Conservation (phyloP, 2,888 invertebrate species). For the Alloplasta piceator region DNA sequence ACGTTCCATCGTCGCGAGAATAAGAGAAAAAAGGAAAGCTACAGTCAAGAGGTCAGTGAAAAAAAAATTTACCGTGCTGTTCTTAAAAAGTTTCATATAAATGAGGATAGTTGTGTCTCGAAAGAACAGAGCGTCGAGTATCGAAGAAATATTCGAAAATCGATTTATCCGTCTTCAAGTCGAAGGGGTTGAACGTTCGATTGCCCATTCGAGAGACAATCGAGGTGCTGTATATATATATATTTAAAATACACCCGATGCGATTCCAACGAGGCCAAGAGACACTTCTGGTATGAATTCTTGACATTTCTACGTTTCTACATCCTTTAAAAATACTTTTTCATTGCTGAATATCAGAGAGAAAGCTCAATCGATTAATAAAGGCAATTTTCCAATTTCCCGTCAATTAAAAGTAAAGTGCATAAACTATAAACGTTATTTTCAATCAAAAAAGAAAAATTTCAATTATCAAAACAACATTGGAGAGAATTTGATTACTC, state of each 20-base stretch:
- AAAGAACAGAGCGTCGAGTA: neutral
- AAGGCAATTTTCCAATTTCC: neutral
- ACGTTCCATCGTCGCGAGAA: neutral
- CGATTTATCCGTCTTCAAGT: constrained; percentile 18
- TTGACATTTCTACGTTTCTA: constrained; percentile 7
- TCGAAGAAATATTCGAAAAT: constrained; percentile 19
- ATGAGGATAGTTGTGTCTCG: neutral
- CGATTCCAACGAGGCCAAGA: constrained; percentile 30
- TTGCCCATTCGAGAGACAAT: constrained; percentile 14
- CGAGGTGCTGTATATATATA: neutral
- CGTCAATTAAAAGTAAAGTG: neutral
- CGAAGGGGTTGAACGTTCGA: constrained; percentile 5
- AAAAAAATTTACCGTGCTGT: no score
- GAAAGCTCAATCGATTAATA: neutral
- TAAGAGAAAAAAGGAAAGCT: neutral
- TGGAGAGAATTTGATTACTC: no score
- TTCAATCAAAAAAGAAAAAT: no score
- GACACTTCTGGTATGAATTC: neutral
- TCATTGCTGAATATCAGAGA: constrained; percentile 1
- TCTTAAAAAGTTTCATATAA: neutral
- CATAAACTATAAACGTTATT: neutral
- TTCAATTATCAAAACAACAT: no score
- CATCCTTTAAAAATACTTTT: constrained; percentile 14
- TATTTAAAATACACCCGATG: neutral
- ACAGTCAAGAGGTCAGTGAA: neutral